Conservation (phyloP, 2,888 invertebrate species). For the Drosophila merina region DNA sequence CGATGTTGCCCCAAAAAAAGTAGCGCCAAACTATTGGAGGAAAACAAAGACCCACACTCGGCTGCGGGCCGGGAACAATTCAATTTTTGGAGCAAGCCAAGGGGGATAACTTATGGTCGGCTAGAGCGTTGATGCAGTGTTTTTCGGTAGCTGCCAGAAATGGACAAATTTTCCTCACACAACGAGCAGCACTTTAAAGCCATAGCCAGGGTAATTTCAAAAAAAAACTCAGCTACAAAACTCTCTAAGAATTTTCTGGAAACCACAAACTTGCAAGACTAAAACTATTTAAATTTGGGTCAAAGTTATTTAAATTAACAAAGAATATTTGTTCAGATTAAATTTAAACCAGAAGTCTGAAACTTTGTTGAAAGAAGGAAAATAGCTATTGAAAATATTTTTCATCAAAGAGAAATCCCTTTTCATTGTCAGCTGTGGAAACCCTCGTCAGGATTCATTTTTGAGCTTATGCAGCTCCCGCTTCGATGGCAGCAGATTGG, state of each 20-base stretch:
- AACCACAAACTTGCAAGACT: not conserved
- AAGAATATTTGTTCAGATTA: not conserved
- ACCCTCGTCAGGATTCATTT: slow-evolving; percentile 19
- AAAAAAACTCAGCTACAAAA: not conserved
- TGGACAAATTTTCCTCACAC: slow-evolving; percentile 10
- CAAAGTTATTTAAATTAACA: not conserved
- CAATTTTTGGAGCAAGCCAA: slow-evolving; percentile 36
- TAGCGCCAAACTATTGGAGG: slow-evolving; percentile 5
- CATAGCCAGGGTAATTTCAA: too few species aligned
- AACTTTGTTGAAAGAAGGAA: slow-evolving; percentile 12
- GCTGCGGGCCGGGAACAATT: slow-evolving; percentile 31
- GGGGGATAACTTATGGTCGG: slow-evolving; percentile 8
- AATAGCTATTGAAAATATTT: not conserved
- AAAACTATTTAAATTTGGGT: not conserved
- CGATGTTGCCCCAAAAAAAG: not conserved
- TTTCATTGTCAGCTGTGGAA: slow-evolving; percentile 29
- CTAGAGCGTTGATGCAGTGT: not conserved
- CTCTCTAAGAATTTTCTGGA: not conserved
- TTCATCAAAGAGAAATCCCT: not conserved
- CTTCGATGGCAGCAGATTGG: slow-evolving; percentile 30
- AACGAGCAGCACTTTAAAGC: slow-evolving; percentile 5
- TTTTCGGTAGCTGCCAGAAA: slow-evolving; percentile 24
- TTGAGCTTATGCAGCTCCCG: slow-evolving; percentile 27
- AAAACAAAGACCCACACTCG: slow-evolving; percentile 19
- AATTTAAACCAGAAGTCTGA: not conserved